Conservation (phyloP, 2,888 invertebrate species). For the Ptilodon capucinus region DNA sequence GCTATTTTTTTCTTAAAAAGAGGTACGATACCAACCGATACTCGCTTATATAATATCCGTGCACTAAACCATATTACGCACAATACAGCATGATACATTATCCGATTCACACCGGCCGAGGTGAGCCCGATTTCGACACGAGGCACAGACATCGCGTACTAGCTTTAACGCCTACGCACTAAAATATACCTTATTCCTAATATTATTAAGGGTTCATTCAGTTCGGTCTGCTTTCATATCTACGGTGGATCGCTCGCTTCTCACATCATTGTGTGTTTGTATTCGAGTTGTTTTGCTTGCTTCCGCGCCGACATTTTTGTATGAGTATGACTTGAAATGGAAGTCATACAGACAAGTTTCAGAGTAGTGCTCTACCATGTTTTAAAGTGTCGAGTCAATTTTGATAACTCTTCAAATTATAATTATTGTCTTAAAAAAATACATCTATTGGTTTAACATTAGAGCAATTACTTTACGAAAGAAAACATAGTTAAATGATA, state of each 20-base stretch:
- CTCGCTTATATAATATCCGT: conserved; percentile 35
- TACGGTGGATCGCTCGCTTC: conserved; percentile 70
- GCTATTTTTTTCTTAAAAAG: conserved; percentile 2
- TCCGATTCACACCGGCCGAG: conserved; percentile 80
- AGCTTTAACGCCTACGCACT: conserved; percentile 66
- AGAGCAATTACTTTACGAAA: no score
- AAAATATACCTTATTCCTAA: conserved; percentile 48
- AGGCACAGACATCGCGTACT: conserved; percentile 59
- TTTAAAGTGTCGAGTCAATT: no score
- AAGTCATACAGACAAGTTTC: no score
- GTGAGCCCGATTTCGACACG: conserved; percentile 48
- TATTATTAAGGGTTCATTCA: conserved; percentile 53
- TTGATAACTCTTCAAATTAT: no score
- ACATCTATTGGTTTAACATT: no score
- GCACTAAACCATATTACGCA: conserved; percentile 59
- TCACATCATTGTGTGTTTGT: conserved; percentile 77
- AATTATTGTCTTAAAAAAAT: no score
- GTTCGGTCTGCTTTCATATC: conserved; percentile 74
- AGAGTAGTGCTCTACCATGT: no score
- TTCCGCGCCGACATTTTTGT: conserved; percentile 55
- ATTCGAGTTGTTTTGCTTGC: conserved; percentile 79
- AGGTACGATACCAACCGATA: conserved; percentile 15
- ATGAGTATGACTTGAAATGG: no score
- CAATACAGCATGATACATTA: conserved; percentile 64
- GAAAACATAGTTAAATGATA: no score